A percentile compares a stretch with the other conserved stretches of the same genome.
Conservation (phyloP, 2,113 vertebrate species). For the Balaenoptera acutorostrata region DNA sequence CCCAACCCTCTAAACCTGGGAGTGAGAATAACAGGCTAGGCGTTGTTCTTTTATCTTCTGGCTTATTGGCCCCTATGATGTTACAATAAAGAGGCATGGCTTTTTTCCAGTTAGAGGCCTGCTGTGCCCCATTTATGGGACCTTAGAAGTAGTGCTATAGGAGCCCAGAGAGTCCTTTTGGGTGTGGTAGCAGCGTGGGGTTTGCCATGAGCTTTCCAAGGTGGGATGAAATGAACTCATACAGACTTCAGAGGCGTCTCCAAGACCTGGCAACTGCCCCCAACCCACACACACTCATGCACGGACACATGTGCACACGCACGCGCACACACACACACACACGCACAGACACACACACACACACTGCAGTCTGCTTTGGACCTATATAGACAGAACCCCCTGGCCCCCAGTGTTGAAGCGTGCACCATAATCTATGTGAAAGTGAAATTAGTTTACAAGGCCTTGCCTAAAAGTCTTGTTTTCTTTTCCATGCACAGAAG, state of each 20-base stretch:
- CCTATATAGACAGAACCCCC: rapidly evolving
- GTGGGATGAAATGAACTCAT: not conserved
- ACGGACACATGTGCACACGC: too few relatives aligned
- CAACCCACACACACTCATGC: not conserved
- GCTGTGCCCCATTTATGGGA: not conserved
- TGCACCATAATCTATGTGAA: not conserved
- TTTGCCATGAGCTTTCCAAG: not conserved
- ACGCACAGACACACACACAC: not conserved
- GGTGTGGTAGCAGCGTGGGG: rapidly evolving
- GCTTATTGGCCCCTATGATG: not conserved
- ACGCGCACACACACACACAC: rapidly evolving
- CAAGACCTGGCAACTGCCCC: not conserved
- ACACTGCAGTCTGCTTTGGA: not conserved
- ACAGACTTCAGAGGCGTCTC: not conserved
- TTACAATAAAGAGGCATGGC: not conserved
- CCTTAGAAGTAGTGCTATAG: not conserved
- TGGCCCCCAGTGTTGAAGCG: not conserved
- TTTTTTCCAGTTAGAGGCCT: not conserved
- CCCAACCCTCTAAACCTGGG: not conserved
- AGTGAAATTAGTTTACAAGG: not conserved
- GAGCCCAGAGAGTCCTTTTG: not conserved
- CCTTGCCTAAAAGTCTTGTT: not conserved
- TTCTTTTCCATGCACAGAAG: not conserved
- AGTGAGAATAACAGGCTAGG: not conserved
- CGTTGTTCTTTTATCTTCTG: not conserved